A percentile compares a stretch with the other conserved stretches of the same genome.
These are phyloP conservation scores for Sander vitreus DNA, from an alignment of 2,113 vertebrate genomes.

Conservation along the genomic window DNA sequence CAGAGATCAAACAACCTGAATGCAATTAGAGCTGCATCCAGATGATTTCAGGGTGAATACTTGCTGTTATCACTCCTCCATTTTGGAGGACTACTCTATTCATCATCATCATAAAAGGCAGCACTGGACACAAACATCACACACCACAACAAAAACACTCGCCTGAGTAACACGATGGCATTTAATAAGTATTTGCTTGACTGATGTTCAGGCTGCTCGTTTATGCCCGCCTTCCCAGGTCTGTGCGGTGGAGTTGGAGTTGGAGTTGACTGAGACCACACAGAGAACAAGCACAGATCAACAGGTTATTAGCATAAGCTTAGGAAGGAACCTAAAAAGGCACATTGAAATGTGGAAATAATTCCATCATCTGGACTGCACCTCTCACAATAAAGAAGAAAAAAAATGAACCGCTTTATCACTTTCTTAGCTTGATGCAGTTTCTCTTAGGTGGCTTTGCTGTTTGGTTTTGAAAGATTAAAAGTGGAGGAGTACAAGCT, in stretches of 20 bases:
- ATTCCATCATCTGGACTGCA: constrained; percentile 39
- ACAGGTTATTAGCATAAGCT: constrained; percentile 63
- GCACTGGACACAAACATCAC: constrained; percentile 29
- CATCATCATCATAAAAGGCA: constrained; percentile 52
- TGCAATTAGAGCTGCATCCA: constrained; percentile 61
- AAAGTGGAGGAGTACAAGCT: constrained; percentile 74
- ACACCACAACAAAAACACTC: constrained; percentile 41
- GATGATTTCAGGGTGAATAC: constrained; percentile 45
- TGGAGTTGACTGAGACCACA: constrained; percentile 41
- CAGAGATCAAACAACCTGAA: constrained; percentile 61
- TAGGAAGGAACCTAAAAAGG: constrained; percentile 30
- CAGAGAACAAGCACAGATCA: constrained; percentile 54
- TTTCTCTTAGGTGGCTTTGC: constrained; percentile 71
- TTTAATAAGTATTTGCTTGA: constrained; percentile 50
- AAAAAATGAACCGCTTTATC: constrained; percentile 62
- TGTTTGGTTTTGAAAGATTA: constrained; percentile 84
- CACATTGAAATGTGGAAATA: constrained; percentile 63
- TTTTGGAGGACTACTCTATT: constrained; percentile 38
- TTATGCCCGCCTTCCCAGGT: constrained; percentile 24
- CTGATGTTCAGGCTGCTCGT: constrained; percentile 47
- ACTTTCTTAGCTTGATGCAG: constrained; percentile 73
- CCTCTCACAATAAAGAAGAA: constrained; percentile 22
- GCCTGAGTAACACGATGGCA: constrained; percentile 27
- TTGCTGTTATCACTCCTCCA: constrained; percentile 51
- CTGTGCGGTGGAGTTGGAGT: neutral